Evolutionary conservation across 2,888 invertebrate species (phyloP).

Genomic region (Ophioninae sp.): DNA sequence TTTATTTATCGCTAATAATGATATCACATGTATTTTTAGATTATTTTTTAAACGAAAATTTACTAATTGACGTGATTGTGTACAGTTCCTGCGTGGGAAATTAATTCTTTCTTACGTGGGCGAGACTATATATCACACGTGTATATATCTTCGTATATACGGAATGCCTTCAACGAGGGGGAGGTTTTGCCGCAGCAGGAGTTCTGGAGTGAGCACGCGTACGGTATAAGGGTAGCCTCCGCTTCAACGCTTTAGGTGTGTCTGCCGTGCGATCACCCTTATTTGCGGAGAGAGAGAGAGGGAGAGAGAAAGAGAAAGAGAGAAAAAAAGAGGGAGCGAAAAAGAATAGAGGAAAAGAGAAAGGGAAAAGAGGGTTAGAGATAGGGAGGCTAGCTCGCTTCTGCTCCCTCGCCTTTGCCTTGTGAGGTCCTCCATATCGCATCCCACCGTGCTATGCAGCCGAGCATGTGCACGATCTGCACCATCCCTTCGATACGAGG

Average conservation of each 20-base stretch:
- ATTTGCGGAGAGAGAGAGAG: constrained; percentile 37
- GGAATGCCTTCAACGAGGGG: constrained; percentile 43
- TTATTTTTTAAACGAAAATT: not conserved
- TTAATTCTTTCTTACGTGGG: not conserved
- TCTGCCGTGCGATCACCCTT: constrained; percentile 48
- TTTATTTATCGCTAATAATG: not conserved
- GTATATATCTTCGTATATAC: not conserved
- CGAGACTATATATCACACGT: constrained; percentile 11
- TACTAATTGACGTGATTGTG: not conserved
- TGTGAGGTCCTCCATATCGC: constrained; percentile 39
- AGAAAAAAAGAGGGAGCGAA: constrained; percentile 2
- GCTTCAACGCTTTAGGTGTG: constrained; percentile 57
- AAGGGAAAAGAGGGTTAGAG: not conserved
- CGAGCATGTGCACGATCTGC: constrained; percentile 31
- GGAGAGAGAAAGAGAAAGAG: constrained; percentile 3
- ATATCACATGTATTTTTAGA: not conserved
- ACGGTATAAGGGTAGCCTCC: constrained; percentile 37
- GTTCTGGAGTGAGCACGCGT: constrained; percentile 45
- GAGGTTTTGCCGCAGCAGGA: constrained; percentile 43
- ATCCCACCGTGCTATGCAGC: constrained; percentile 34
- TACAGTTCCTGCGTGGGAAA: not conserved
- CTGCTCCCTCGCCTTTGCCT: constrained; percentile 58
- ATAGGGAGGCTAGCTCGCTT: constrained; percentile 30
- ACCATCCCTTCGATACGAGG: constrained; percentile 32
- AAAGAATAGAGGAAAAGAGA: constrained; percentile 1